Percentiles rank a stretch among this genome's conserved stretches.
Conservation (phyloP, 2,797 vertebrate species). For the Chrosomus eos region DNA sequence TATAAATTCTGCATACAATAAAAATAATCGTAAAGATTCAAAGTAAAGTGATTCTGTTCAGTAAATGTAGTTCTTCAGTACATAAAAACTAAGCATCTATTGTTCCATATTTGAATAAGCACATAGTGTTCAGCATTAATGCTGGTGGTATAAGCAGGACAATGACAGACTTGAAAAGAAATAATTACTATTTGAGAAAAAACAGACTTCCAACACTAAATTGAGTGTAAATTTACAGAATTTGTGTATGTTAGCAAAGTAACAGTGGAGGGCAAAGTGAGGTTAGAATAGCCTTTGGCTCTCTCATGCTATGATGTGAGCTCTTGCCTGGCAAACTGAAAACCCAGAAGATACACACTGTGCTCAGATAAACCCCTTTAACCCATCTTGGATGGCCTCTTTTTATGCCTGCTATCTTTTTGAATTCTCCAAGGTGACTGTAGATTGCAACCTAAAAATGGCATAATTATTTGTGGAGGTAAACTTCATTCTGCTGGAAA, state of each 20-base stretch:
- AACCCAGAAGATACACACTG: constrained; percentile 16
- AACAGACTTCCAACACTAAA: constrained; percentile 3
- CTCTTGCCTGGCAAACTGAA: constrained; percentile 18
- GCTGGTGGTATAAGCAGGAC: background rate
- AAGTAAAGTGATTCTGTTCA: background rate
- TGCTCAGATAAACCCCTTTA: constrained; percentile 32
- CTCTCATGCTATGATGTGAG: constrained; percentile 15
- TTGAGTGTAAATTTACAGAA: constrained; percentile 1
- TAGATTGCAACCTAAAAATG: constrained; percentile 47
- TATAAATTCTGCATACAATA: background rate
- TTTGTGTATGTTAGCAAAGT: background rate
- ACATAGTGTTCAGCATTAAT: constrained; percentile 2
- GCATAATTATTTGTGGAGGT: constrained; percentile 19
- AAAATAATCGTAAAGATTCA: background rate
- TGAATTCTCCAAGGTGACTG: constrained; percentile 45
- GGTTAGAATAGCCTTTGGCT: constrained; percentile 29
- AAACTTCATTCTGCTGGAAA: constrained; percentile 11
- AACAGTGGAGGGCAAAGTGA: constrained; percentile 15
- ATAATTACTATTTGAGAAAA: constrained; percentile 14
- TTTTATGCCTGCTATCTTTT: constrained; percentile 26
- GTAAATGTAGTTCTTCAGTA: background rate
- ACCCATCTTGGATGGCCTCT: constrained; percentile 36
- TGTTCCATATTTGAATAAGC: background rate
- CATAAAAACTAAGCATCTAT: background rate
- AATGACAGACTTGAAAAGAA: constrained; percentile 13